Conservation (phyloP, 2,113 vertebrate species). For the Lepus timidus region DNA sequence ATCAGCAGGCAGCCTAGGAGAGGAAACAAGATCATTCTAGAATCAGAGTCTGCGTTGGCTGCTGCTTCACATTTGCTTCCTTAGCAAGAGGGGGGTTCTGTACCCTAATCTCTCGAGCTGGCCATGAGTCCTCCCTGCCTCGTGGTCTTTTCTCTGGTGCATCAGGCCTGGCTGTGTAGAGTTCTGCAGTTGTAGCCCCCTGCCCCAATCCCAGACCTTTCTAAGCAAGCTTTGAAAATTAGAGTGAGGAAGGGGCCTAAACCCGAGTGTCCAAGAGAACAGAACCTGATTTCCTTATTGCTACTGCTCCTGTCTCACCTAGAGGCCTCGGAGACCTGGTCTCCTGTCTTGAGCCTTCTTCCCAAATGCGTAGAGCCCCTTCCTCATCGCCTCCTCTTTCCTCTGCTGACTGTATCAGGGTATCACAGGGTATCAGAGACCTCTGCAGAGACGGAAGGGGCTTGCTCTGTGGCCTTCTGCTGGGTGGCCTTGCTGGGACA, state of each 20-base stretch:
- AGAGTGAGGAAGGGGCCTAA: background rate
- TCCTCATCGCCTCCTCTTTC: background rate
- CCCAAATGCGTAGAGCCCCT: background rate
- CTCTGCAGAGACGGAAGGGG: background rate
- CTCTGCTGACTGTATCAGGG: background rate
- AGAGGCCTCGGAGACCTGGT: background rate
- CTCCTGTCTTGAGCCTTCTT: background rate
- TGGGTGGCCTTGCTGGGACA: background rate
- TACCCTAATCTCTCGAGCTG: background rate
- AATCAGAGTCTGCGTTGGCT: background rate
- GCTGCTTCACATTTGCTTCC: background rate
- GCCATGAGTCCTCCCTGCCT: background rate
- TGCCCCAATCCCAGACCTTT: background rate
- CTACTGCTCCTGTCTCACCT: no score
- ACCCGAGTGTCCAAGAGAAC: background rate
- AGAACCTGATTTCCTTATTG: background rate
- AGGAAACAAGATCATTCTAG: background rate
- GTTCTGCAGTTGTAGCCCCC: background rate
- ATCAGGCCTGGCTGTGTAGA: background rate
- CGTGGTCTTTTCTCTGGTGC: rapidly evolving
- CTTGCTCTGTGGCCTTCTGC: background rate
- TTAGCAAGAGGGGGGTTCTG: background rate
- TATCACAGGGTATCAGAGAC: background rate
- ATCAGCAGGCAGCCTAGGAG: background rate
- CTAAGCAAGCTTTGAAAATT: background rate